Percentiles rank a stretch among this genome's conserved stretches.
Evolutionary conservation across 1,140 invertebrate species (phyloP).

Genomic region (Scaptomyza montana): DNA sequence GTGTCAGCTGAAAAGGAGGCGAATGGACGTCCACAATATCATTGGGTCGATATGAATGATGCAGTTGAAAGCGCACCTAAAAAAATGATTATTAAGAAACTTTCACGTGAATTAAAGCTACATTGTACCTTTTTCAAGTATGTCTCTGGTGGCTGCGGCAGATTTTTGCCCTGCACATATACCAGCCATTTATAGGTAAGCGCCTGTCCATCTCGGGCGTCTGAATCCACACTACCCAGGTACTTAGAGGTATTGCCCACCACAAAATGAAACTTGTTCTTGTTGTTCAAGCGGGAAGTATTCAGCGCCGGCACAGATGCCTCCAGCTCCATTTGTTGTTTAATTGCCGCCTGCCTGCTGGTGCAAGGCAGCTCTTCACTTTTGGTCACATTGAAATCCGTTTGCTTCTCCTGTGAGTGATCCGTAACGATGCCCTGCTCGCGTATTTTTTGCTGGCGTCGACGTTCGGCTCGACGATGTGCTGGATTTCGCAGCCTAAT

Average conservation of each 20-base stretch:
- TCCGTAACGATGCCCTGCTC: constrained; percentile 74
- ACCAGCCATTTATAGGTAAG: constrained; percentile 96
- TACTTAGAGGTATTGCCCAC: constrained; percentile 95
- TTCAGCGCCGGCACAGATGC: constrained; percentile 46
- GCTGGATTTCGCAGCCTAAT: constrained; percentile 63
- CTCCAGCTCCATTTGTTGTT: constrained; percentile 56
- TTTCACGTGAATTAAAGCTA: neutral
- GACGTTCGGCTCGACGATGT: constrained; percentile 50
- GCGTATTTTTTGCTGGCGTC: constrained; percentile 58
- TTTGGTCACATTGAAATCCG: constrained; percentile 5
- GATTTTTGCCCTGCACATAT: constrained; percentile 87
- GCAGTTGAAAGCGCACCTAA: constrained; percentile 90
- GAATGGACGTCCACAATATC: constrained; percentile 92
- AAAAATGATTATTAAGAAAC: neutral
- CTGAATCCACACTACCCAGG: constrained; percentile 85
- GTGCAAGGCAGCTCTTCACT: constrained; percentile 59
- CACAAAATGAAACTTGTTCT: constrained; percentile 84
- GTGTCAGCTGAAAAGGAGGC: constrained; percentile 92
- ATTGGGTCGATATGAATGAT: constrained; percentile 94
- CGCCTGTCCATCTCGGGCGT: constrained; percentile 83
- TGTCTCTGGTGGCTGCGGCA: constrained; percentile 85
- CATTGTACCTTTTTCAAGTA: constrained; percentile 87
- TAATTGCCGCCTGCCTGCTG: constrained; percentile 60
- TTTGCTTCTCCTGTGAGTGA: constrained; percentile 52
- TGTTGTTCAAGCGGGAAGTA: constrained; percentile 70